Percentiles rank a stretch among this genome's conserved stretches.
Conservation (phyloP, 2,113 vertebrate species). For the Buteo buteo region DNA sequence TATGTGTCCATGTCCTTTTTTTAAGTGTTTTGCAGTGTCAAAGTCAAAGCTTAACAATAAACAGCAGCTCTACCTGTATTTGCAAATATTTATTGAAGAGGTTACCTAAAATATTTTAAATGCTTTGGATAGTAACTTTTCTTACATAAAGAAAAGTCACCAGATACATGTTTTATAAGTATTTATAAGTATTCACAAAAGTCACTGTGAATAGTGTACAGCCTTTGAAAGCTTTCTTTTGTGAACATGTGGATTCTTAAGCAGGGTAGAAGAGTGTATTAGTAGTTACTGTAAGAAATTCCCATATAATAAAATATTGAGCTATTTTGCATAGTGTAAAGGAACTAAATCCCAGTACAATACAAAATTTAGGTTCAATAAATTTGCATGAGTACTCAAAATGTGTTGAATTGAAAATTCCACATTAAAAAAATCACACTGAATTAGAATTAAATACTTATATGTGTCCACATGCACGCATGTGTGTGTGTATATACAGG, state of each 20-base stretch:
- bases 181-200: background rate
- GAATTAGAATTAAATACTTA: background rate
- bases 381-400: background rate
- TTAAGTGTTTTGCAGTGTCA: background rate
- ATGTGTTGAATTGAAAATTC: background rate
- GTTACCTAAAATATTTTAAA: background rate
- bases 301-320: background rate
- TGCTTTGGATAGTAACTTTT: background rate
- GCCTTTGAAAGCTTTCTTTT: background rate
- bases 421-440: background rate
- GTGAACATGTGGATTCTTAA: background rate
- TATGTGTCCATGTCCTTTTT: background rate
- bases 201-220: background rate
- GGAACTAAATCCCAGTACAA: background rate
- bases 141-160: background rate
- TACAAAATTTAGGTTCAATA: background rate
- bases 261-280: background rate
- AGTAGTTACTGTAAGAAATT: background rate
- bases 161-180: background rate
- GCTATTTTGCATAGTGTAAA: background rate
- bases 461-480: fast-evolving
- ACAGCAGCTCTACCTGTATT: background rate
- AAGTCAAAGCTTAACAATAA: background rate
- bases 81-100: background rate
- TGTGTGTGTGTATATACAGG: background rate